phyloP scores from a whole-genome alignment of 2,888 invertebrate genomes.

The Crocallis elinguaria region DNA sequence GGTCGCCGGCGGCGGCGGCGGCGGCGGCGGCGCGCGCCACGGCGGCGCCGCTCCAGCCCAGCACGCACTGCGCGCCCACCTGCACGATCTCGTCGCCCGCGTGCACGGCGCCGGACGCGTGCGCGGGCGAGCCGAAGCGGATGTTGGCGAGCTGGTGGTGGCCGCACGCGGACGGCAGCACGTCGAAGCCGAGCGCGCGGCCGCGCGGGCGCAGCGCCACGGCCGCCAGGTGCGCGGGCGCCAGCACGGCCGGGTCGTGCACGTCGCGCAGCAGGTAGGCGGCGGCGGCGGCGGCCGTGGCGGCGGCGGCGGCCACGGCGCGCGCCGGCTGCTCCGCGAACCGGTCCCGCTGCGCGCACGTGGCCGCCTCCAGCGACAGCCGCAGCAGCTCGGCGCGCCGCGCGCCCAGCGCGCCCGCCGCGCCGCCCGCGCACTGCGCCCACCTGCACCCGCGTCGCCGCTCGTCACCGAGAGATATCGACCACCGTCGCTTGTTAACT shows the following conservation, averaged over 20 bases:
- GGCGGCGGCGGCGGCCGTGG: constrained; percentile 90
- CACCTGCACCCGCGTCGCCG: constrained; percentile 37
- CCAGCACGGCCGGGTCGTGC: constrained; percentile 94
- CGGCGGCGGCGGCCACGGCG: constrained; percentile 89
- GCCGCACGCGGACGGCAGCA: constrained; percentile 93
- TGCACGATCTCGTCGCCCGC: constrained; percentile 98
- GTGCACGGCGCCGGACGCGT: constrained; percentile 96
- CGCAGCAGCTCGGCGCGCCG: constrained; percentile 88
- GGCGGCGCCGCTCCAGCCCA: constrained; percentile 64
- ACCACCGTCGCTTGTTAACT: too few species aligned
- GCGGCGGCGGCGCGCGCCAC: constrained; percentile 41
- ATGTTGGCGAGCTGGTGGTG: constrained; percentile 93
- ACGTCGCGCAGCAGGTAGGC: constrained; percentile 91
- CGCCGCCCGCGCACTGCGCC: constrained; percentile 42
- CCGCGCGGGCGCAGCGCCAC: constrained; percentile 94
- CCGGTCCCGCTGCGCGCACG: constrained; percentile 94
- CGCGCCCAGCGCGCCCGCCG: constrained; percentile 52
- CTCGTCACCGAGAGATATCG: too few species aligned
- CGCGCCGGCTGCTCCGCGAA: constrained; percentile 94
- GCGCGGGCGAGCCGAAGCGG: constrained; percentile 96
- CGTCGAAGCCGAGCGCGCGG: constrained; percentile 95
- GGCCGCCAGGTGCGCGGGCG: constrained; percentile 95
- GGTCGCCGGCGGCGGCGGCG: constrained; percentile 47
- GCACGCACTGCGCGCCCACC: constrained; percentile 68
- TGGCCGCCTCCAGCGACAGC: constrained; percentile 93